Base-by-base conservation (phyloP, 92 coral and sea anemone species). In the Pocillopora meandrina region DNA sequence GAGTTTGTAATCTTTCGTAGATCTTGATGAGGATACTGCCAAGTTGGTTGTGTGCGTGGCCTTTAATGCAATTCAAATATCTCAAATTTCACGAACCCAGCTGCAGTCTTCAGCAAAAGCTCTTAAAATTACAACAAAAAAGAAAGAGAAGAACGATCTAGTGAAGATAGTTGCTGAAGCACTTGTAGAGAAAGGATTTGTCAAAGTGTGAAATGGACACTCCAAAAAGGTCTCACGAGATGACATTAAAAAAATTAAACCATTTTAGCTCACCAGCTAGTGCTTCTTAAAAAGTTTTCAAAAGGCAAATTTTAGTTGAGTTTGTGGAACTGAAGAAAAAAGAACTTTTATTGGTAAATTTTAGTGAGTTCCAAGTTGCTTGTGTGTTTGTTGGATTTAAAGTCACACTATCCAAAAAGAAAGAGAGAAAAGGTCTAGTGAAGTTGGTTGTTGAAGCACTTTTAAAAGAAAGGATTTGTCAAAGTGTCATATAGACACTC, bases 81-180 rank as follows among this genome's bases (percentile, higher is more conserved):
- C 85, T n/a, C 77, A 81, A 56, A 57, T 81, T 52, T 60, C n/a
- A 74, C 70, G 57, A 49, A 81, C 57, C 71, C 78, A 81, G 57
- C 77, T 81, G 18, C 9, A 1, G 70, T 81, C 85, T 70, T 81
- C 85, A 18, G 85, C 75, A 0, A 81, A 81, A 52, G 85, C 57
- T 12, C 33, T 81, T 68, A 26, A 69, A 12, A 70, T 81, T 17
- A 26, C 26, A 26, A 26, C 26, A 26, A 26, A 26, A 26, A 81
- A 56, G 63, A 19, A 81, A 57, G 70, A 56, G 56, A 82, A 82
- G 33, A 58, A 55, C 35, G 3, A 21, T 58, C 57, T 70, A 69
- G 85, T 81, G 55, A 55, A 71, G 14, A 15, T 58, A 56, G 69
- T 81, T 58, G 85, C 70, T 70, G 62, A 71, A 71, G 86, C 26